phyloP scores from a whole-genome alignment of 2,888 invertebrate genomes.

The Protodeltote pygarga region DNA sequence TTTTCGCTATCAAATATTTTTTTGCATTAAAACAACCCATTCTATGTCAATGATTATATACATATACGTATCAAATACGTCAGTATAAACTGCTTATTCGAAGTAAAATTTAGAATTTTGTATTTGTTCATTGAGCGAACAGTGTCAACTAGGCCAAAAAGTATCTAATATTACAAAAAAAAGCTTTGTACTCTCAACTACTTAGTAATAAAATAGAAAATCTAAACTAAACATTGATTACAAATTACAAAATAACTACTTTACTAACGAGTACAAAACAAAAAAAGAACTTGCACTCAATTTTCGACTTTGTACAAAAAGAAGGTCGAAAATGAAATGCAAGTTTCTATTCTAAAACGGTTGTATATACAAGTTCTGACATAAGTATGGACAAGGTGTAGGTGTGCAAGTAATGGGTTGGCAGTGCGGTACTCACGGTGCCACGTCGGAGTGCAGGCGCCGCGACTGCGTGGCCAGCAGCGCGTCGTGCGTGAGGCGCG shows the following conservation, averaged over 20 bases:
- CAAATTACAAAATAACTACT: conserved; percentile 23
- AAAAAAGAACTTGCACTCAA: conserved; percentile 26
- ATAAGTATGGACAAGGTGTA: conserved; percentile 22
- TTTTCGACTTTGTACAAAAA: background rate
- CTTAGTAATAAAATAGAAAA: background rate
- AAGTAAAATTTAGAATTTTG: conserved; percentile 24
- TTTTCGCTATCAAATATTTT: background rate
- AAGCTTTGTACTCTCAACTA: conserved; percentile 34
- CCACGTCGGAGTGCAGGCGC: conserved; percentile 88
- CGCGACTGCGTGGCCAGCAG: conserved; percentile 93
- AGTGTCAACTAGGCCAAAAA: conserved; percentile 29
- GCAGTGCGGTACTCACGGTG: conserved; percentile 71
- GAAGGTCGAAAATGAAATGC: conserved; percentile 16
- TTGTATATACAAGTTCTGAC: conserved; percentile 34
- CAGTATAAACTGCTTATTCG: conserved; percentile 23
- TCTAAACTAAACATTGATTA: conserved; percentile 13
- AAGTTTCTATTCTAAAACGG: conserved; percentile 4
- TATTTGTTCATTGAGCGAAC: background rate
- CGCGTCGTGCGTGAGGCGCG: conserved; percentile 92
- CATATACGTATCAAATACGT: conserved; percentile 42
- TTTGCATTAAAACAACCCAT: conserved; percentile 8
- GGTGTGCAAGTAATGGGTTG: conserved; percentile 7
- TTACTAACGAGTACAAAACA: conserved; percentile 36
- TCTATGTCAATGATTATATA: conserved; percentile 1
- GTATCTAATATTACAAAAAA: conserved; percentile 6